Evolutionary conservation across 1,140 invertebrate genomes (phyloP).

Genomic region (Drosophila bifasciata): DNA sequence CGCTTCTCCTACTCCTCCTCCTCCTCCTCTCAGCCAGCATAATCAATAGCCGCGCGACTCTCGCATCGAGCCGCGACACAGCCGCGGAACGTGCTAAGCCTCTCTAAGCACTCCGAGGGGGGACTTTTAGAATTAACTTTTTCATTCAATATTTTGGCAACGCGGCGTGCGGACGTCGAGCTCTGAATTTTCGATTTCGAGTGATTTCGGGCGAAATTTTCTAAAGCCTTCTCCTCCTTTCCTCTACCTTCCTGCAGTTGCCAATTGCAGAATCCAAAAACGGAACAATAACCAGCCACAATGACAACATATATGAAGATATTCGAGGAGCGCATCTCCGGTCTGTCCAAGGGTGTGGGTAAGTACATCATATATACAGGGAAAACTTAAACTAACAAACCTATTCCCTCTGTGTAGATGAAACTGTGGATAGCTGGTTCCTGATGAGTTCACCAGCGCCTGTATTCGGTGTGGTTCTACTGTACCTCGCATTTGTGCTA

Average conservation of each 20-base stretch:
- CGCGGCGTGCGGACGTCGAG: slow-evolving; percentile 61
- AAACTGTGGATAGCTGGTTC: slow-evolving; percentile 86
- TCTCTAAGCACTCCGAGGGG: slow-evolving; percentile 53
- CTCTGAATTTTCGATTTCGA: slow-evolving; percentile 49
- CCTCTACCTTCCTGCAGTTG: slow-evolving; percentile 28
- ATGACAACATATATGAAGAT: slow-evolving; percentile 81
- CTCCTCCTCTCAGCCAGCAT: slow-evolving; percentile 52
- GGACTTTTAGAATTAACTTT: slow-evolving; percentile 66
- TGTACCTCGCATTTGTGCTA: slow-evolving; percentile 89
- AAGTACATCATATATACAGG: slow-evolving; percentile 33
- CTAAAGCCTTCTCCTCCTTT: slow-evolving; percentile 50
- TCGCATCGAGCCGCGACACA: slow-evolving; percentile 11
- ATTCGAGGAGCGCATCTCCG: slow-evolving; percentile 78
- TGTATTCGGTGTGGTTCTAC: slow-evolving; percentile 85
- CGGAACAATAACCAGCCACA: slow-evolving; percentile 7
- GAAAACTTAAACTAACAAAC: neutral
- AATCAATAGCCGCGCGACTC: slow-evolving; percentile 50
- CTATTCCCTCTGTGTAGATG: slow-evolving; percentile 84
- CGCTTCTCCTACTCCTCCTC: no score
- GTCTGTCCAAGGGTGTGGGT: slow-evolving; percentile 78
- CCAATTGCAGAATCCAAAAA: slow-evolving; percentile 31
- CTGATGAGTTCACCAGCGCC: slow-evolving; percentile 87
- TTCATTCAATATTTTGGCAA: slow-evolving; percentile 81
- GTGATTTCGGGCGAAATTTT: slow-evolving; percentile 47
- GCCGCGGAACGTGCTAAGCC: slow-evolving; percentile 51